Base-by-base conservation (phyloP, 2,797 vertebrate species). In the Pseudochirops cupreus region DNA sequence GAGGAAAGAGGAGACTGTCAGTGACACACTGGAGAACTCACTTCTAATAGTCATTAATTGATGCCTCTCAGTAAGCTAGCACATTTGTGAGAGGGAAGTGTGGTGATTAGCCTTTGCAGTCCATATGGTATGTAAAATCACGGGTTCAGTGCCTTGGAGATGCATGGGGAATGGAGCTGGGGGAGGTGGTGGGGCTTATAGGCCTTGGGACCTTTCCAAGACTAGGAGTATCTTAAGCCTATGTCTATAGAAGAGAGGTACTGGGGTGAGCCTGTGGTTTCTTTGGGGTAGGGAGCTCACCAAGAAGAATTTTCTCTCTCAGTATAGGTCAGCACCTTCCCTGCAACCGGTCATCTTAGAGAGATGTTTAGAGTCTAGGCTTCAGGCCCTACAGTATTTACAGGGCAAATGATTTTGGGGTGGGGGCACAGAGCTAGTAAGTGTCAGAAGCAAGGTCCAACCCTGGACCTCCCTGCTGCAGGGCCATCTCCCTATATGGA, bases 81-180 rank as follows among this genome's bases (percentile, higher is more conserved):
- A 56, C 18, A 0, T 12, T 90, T 92, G 89, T 16, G 54, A 92
- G 92, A 56, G 94, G 1, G 52, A 26, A 87, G 3, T 0, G 92
- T 93, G 90, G 56, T 59, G 39, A 39, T 92, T 90, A n/a, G 91
- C 53, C 74, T 0, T 5, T 9, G 6, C 16, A 67, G 33, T 52
- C 52, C 89, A 28, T 55, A 57, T 53, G 97, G 87, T 96, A 97
- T 98, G 98, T 98, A 98, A 97, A 98, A 98, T 97, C 93, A 96
- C 96, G 96, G 96, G 93, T 91, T 96, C 89, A 90, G 52, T 53
- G 53, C 90, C 90, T 55, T 31, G 53, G 28, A 21, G 53, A 91
- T 46, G 7, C 31, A 87, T 26, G 39, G 39, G 31, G 39, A 87
- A 87, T 46, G 39, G 39, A 87, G 39, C 3, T 50, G 74, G 39